phyloP scores from a whole-genome alignment of 2,797 vertebrate genomes.

The Peromyscus aztecus region DNA sequence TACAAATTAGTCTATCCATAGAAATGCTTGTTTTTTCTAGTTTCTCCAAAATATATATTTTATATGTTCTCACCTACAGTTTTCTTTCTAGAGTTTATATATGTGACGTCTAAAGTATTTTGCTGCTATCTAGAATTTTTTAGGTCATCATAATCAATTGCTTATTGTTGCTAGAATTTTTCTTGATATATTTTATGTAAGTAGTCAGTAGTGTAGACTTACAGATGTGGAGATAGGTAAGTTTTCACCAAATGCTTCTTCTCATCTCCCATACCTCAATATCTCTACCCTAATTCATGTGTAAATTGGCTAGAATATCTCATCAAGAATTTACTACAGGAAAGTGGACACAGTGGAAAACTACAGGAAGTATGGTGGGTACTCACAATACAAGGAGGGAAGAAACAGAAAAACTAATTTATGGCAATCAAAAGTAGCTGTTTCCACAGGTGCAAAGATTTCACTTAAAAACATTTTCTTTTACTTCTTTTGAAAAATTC shows the following conservation, averaged over 20 bases:
- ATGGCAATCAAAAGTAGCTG: constrained; percentile 39
- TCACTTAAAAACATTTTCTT: constrained; percentile 20
- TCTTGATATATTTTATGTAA: neutral
- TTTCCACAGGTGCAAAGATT: neutral
- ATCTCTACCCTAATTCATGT: neutral
- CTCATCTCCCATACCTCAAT: neutral
- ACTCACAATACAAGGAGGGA: neutral
- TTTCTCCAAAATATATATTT: neutral
- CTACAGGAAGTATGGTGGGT: neutral
- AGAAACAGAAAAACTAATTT: constrained; percentile 7
- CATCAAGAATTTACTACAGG: neutral
- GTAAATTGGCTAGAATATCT: neutral
- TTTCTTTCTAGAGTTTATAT: neutral
- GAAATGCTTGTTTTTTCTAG: neutral
- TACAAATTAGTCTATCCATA: neutral
- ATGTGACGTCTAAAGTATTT: neutral
- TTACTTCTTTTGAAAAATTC: constrained; percentile 59
- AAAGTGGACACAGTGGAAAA: neutral
- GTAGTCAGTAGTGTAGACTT: neutral
- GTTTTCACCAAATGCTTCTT: neutral
- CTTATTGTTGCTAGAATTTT: neutral
- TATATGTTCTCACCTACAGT: neutral
- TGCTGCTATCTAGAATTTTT: neutral
- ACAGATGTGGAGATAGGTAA: neutral
- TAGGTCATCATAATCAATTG: neutral